Base-by-base conservation (phyloP, 1,140 invertebrate species). In the Theocolax elegans region DNA sequence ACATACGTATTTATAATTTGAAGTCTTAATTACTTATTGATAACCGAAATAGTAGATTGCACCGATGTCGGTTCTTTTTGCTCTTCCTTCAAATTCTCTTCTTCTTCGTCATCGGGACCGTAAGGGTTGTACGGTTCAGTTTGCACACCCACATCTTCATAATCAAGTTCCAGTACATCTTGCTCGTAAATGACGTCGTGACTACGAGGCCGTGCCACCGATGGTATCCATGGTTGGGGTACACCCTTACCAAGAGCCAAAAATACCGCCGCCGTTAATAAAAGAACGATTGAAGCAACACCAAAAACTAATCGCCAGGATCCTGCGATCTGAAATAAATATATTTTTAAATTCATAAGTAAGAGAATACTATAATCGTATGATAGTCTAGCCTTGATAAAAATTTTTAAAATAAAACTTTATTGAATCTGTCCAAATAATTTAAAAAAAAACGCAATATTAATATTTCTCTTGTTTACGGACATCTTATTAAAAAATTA, bases 291-390 rank as follows among this genome's bases (percentile, higher is more conserved):
- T 0, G 88, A 88, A 0, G 87, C 88, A 1, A 88, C 86, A 0
- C 88, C 88, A 53, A 89, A 89, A 0, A 89, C 87, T 12, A 89
- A 67, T 2, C 88, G 80, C 88, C 88, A 89, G 21, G 88, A 89
- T 17, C 88, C 88, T 12, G 88, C 87, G 75, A 89, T 88, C 88
- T 88, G 40, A 25, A 19, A 60, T 51, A 17, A 10, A 29, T 46
- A 19, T n/a, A n/a, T n/a, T n/a, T n/a, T n/a, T n/a, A n/a, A n/a
- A n/a, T n/a, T n/a, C n/a, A n/a, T n/a, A n/a, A n/a, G n/a, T n/a
- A n/a, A n/a, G n/a, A n/a, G n/a, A n/a, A n/a, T n/a, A n/a, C n/a
- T n/a, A n/a, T n/a, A n/a, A n/a, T n/a, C n/a, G n/a, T n/a, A n/a
- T n/a, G n/a, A n/a, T n/a, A n/a, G n/a, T n/a, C n/a, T n/a, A n/a